Conservation (phyloP, 2,888 invertebrate species). For the Microplitis manilae region DNA sequence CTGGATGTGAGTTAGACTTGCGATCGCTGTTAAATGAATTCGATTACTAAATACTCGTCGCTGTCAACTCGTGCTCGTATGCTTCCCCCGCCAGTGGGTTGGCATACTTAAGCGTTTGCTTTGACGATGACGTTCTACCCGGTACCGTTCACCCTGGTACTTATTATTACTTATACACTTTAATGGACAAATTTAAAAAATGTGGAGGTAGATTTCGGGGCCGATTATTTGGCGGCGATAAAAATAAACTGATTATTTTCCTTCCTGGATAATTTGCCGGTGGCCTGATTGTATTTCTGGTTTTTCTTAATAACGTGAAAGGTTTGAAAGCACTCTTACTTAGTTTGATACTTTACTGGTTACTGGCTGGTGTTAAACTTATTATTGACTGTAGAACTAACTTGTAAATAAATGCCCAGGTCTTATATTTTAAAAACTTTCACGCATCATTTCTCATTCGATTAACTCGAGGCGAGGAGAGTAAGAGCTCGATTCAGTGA, state of each 20-base stretch:
- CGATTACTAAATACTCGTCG: conserved; percentile 5
- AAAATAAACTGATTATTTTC: background rate
- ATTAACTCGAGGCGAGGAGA: background rate
- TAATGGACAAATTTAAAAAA: no score
- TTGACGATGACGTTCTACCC: background rate
- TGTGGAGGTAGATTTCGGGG: no score
- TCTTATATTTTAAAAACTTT: background rate
- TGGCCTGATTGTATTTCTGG: background rate
- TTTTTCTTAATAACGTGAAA: background rate
- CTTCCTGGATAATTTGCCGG: background rate
- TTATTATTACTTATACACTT: background rate
- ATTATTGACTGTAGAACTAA: background rate
- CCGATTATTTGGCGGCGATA: background rate
- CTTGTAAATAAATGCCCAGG: background rate
- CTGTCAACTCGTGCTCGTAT: background rate
- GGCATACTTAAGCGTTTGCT: conserved; percentile 4
- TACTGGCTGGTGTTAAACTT: background rate
- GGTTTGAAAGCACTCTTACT: background rate
- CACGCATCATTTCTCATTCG: background rate
- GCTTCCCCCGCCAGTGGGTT: conserved; percentile 8
- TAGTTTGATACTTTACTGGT: background rate
- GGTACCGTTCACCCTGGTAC: background rate
- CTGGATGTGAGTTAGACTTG: background rate
- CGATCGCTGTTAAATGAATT: background rate
- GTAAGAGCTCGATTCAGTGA: background rate